phyloP scores from a whole-genome alignment of 2,113 vertebrate genomes.

The Cygnus atratus region DNA sequence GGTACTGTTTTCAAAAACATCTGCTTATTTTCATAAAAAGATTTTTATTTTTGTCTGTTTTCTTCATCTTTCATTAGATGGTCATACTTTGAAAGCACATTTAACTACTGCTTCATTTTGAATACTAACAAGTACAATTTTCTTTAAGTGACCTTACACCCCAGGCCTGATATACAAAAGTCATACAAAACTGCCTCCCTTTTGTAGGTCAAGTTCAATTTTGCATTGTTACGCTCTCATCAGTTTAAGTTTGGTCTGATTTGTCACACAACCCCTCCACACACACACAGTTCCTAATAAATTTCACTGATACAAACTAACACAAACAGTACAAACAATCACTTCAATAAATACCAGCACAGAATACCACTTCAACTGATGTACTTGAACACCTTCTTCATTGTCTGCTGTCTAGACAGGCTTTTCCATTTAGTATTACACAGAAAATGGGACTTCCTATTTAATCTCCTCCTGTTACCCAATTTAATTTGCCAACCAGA shows the following conservation, averaged over 20 bases:
- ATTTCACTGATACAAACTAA: background rate
- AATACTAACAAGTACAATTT: background rate
- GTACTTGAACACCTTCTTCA: background rate
- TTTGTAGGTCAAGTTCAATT: background rate
- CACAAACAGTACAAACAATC: background rate
- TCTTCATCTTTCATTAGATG: background rate
- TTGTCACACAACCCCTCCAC: background rate
- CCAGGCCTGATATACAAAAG: background rate
- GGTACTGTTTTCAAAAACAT: background rate
- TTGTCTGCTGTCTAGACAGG: accelerated
- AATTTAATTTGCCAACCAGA: background rate
- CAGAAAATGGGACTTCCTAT: background rate
- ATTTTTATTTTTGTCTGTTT: background rate
- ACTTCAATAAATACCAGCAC: background rate
- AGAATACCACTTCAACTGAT: background rate
- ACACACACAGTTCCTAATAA: background rate
- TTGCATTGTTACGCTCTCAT: background rate
- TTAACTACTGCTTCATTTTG: too few relatives aligned
- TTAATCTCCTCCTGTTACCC: background rate
- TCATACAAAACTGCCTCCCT: background rate
- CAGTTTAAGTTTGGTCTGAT: background rate
- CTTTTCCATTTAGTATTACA: accelerated
- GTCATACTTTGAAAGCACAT: background rate
- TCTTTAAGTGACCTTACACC: background rate
- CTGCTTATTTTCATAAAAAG: background rate